Percentiles rank a stretch among this genome's conserved stretches.
phyloP scores from a whole-genome alignment of 2,797 vertebrate species.

The Gambelia wislizenii region DNA sequence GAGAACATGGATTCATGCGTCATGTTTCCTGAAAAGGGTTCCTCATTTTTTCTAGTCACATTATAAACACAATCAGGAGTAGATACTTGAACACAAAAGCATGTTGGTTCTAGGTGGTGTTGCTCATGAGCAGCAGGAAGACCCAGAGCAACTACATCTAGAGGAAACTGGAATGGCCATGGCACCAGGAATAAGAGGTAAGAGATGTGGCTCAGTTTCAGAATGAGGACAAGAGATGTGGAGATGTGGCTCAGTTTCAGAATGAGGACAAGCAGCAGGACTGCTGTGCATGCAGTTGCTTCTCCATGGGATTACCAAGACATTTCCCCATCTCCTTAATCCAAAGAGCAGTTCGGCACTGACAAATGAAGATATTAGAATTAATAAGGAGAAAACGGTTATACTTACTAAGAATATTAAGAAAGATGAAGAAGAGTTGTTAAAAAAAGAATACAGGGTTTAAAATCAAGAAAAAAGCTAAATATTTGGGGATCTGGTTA shows the following conservation, averaged over 20 bases:
- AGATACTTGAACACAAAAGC: not conserved
- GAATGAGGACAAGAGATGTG: not conserved
- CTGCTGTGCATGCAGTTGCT: not conserved
- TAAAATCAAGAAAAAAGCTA: no score
- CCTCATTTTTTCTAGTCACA: not conserved
- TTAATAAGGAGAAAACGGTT: no score
- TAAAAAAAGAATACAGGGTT: no score
- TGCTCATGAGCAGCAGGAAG: not conserved
- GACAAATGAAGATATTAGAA: no score
- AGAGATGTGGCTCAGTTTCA: not conserved
- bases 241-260: not conserved
- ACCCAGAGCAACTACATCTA: not conserved
- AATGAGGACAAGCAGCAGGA: not conserved
- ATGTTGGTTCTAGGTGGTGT: not conserved
- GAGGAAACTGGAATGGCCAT: not conserved
- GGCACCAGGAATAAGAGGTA: not conserved
- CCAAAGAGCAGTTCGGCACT: no score
- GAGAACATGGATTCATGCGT: no score
- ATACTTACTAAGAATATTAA: no score
- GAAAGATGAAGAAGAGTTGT: no score
- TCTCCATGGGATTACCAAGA: no score
- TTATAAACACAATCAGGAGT: not conserved
- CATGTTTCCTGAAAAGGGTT: slow-evolving; percentile 1
- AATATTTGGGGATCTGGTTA: no score
- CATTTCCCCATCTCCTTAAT: no score